Base-by-base conservation (phyloP, 2,113 vertebrate genomes). In the Malurus cyaneus region DNA sequence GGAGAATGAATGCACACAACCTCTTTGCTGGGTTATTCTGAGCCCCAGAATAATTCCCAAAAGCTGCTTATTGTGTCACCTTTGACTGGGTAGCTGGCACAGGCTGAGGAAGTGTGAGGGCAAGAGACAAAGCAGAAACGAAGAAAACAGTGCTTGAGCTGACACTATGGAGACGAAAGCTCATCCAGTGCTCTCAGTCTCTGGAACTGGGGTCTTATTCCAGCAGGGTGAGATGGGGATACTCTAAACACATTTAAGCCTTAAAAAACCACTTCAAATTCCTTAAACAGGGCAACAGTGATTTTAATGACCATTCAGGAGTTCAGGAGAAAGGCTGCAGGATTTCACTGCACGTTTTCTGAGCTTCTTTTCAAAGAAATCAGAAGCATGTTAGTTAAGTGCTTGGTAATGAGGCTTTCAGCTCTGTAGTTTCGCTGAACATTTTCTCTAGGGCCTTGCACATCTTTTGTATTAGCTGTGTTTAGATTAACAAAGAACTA, bases 401-500 rank as follows among this genome's bases (percentile, higher is more conserved):
- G 47, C 54, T 94, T 49, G 34, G 59, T 73, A 89, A 91, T 26
- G 74, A 87, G 59, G 29, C 7, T 70, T 74, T 85, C 0, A 1
- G 36, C 54, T 87, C 70, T 32, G 36, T 44, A 42, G 36, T 65
- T 81, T 69, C n/a, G 34, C 62, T 66, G 59, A 81, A 57, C 7
- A 23, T 44, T 65, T 93, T 91, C 66, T 83, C 9, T 36, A 78
- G 28, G 60, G 73, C 62, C 69, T 72, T 54, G 71, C 24, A 59
- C 59, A 73, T 82, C 91, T 93, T 93, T 95, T 92, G 67, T 91
- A 32, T n/a, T 28, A 59, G 21, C 47, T 61, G 39, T 92, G 84
- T 89, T 97, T 93, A 91, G 94, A 80, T 79, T 89, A 91, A 89
- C 2, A 31, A 83, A 85, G 74, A 85, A 52, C 67, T 54, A 69